These are phyloP conservation scores for Riparia riparia DNA, from an alignment of 2,113 vertebrate genomes.

Conservation along the genomic window DNA sequence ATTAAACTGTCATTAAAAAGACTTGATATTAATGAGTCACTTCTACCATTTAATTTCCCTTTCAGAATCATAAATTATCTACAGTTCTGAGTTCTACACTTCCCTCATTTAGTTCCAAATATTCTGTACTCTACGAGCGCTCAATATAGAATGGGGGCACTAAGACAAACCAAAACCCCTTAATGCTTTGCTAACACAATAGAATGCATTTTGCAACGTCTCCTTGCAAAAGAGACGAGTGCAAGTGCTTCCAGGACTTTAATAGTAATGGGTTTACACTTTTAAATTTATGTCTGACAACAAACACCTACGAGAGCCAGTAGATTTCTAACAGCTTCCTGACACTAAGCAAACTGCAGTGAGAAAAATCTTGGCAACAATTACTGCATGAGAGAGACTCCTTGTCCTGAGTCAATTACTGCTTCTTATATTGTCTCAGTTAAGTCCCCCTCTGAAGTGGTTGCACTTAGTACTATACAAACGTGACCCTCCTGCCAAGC, in stretches of 20 bases:
- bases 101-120: background rate
- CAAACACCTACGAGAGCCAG: background rate
- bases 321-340: background rate
- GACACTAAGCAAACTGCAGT: background rate
- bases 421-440: background rate
- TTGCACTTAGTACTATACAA: background rate
- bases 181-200: background rate
- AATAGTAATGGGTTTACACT: background rate
- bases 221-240: background rate
- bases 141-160: background rate
- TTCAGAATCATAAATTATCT: background rate
- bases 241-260: background rate
- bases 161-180: background rate
- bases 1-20: slow-evolving; percentile 5
- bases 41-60: slow-evolving; percentile 28
- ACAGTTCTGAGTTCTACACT: background rate
- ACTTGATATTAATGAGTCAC: slow-evolving; percentile 6
- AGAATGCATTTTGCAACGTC: background rate
- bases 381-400: background rate
- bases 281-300: background rate
- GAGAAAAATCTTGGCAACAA: background rate
- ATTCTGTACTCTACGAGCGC: background rate
- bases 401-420: background rate
- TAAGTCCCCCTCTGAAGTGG: background rate
- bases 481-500: background rate